Base-by-base conservation (phyloP, 1,140 invertebrate genomes). In the Cheumatopsyche charites region DNA sequence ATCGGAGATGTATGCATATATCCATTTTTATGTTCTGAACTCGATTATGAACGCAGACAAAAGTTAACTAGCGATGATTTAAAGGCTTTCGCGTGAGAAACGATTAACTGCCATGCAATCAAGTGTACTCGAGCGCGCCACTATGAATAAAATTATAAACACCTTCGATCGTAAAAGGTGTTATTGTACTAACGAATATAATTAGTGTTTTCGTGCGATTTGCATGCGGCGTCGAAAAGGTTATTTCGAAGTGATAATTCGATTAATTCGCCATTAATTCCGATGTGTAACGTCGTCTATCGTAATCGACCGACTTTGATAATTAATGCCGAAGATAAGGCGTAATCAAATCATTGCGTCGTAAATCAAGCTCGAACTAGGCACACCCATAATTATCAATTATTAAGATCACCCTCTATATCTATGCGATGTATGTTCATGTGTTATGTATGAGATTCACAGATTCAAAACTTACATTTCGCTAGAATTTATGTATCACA, bases 101-200 rank as follows among this genome's bases (percentile, higher is more conserved):
- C 66, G 66, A 68, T 68, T 68, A 68, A 68, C 66, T 41, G 26
- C 66, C 66, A 68, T 55, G 66, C 66, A 68, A 68, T 68, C 66
- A 41, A 42, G 66, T 23, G 62, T 25, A 25, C 21, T 55, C 47
- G 15, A 26, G 17, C 47, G 26, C 13, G 47, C 21, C 15, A 43
- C 42, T 55, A 68, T 68, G 49, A 55, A 58, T 68, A 68, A 68
- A 68, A 68, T 68, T 68, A 68, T 68, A 68, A 68, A 68, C 66
- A 68, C 66, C 66, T 68, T 29, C 19, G 66, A 68, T 55, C 47
- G 17, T 45, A 55, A 36, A 36, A 68, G 66, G 66, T 68, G 66
- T 68, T 43, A 29, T 68, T 15, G 19, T 68, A 23, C 49, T 25
- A 45, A 26, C 25, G 26, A 26, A 43, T 68, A 55, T 55, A 19